Base-by-base conservation (phyloP, 2,113 vertebrate species). In the Orycteropus afer region DNA sequence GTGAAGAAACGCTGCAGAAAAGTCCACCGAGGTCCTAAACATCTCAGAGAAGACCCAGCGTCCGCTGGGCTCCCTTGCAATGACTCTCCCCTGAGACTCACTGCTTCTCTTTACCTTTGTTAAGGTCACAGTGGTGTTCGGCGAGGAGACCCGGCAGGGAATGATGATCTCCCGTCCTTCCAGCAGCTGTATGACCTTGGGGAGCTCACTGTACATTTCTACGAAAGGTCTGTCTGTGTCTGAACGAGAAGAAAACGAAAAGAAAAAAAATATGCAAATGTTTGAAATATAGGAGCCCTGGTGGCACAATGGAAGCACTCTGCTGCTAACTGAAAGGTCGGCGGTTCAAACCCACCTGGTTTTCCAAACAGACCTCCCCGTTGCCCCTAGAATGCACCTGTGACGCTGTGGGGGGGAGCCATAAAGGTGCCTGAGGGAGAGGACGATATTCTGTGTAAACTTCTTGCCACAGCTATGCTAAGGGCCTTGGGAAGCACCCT, bases 91-190 rank as follows among this genome's bases (percentile, higher is more conserved):
- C 51, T 20, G 57, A 42, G 29, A 42, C 49, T 0, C 10, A 4
- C 5, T 34, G 67, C 4, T 47, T 18, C 37, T 14, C 32, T 23
- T 87, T 98, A 99, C 98, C 98, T 98, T 98, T 97, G 93, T 98
- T 93, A 99, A 98, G 29, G 98, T 98, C 86, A 99, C 99, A 83
- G 96, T 97, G 97, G 99, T 15, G 74, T 99, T 97, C 10, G 99
- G 99, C 71, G 99, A 98, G 2, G 99, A 99, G 93, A 99, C 99
- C 96, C 99, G 98, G 98, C 99, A 99, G 79, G 99, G 99, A 93
- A 99, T 98, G 93, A 99, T 88, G 93, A 99, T 97, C 27, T 98
- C 96, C 97, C 98, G 95, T 95, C 99, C 99, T 97, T 99, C 98
- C 40, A 96, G 98, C 98, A 99, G 98, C 82, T 98, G 98, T 97